Percentiles rank a stretch among this genome's conserved stretches.
phyloP scores from a whole-genome alignment of 2,888 invertebrate species.

The Spisula solida region DNA sequence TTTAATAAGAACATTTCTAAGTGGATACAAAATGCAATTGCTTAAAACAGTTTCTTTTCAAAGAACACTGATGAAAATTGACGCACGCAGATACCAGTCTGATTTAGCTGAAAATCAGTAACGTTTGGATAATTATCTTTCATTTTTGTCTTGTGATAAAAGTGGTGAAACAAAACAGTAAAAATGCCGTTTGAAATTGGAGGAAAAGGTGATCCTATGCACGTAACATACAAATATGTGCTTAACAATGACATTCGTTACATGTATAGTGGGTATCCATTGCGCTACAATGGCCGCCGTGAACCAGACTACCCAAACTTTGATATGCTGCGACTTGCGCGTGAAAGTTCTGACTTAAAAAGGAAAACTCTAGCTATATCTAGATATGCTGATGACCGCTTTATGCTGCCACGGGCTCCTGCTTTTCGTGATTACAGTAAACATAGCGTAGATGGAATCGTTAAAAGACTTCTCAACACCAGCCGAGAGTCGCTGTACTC shows the following conservation, averaged over 20 bases:
- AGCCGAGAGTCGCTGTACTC: constrained; percentile 40
- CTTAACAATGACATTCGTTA: constrained; percentile 76
- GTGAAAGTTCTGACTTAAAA: constrained; percentile 72
- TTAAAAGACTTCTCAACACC: constrained; percentile 66
- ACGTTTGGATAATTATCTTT: background rate
- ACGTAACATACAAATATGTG: constrained; percentile 75
- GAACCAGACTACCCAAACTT: constrained; percentile 77
- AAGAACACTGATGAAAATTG: constrained; percentile 6
- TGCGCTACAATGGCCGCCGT: constrained; percentile 67
- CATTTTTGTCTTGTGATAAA: background rate
- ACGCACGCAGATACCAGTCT: constrained; percentile 22
- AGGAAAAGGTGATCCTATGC: constrained; percentile 74
- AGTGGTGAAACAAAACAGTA: constrained; percentile 7
- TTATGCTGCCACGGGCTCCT: constrained; percentile 73
- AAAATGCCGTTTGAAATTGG: constrained; percentile 70
- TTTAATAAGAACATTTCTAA: background rate
- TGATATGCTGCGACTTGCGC: constrained; percentile 74
- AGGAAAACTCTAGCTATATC: constrained; percentile 69
- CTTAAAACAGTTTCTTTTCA: background rate
- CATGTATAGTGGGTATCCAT: constrained; percentile 75
- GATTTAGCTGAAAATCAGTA: constrained; percentile 32
- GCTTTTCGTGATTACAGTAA: constrained; percentile 72
- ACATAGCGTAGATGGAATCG: constrained; percentile 67
- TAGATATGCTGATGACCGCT: constrained; percentile 63
- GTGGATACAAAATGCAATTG: constrained; percentile 2